Evolutionary conservation across 2,113 vertebrate species (phyloP), one percentile per base, ranked within the genome.

Genomic region (Perca flavescens): DNA sequence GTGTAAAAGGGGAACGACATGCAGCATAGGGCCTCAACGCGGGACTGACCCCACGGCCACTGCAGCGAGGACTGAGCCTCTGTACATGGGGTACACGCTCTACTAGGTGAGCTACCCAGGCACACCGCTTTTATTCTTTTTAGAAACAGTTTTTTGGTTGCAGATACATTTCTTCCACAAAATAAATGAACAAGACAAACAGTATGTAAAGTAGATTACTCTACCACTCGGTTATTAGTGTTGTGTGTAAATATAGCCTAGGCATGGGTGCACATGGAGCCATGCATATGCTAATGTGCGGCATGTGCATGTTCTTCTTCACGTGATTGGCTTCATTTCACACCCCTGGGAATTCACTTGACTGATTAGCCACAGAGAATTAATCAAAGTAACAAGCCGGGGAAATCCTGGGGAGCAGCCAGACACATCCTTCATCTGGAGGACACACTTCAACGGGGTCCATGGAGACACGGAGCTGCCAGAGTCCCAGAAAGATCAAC

Each of bases 311-410:
- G 50, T 72, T 70, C n/a, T 40, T 49, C 56, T 43, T 58, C 68
- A 79, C 64, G 69, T 66, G 80, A 25, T 72, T 74, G 74, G 57
- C 66, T 84, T 74, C 67, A 79, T 82, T 79, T 61, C 61, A n/a
- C 53, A 53, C 61, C 77, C 43, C 2, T 13, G 74, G 50, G 64
- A 81, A 56, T 52, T 25, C 86, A 71, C 77, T 67, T 70, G 77
- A 79, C 72, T 80, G 79, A 80, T 82, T 66, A 88, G 79, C 73
- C 63, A 9, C 53, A 82, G 69, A 77, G 80, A 82, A 86, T 89
- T 64, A 91, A 86, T 86, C 65, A 82, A 67, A 76, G 74, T 11
- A 83, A 80, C 79, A 80, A 77, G 75, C 40, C 13, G 3, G 28
- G 62, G 74, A 69, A 78, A 36, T 80, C 72, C 49, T 36, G 54